These are phyloP conservation scores for Petrocephalus sullivani DNA, from an alignment of 2,797 vertebrate genomes.

Conservation along the genomic window DNA sequence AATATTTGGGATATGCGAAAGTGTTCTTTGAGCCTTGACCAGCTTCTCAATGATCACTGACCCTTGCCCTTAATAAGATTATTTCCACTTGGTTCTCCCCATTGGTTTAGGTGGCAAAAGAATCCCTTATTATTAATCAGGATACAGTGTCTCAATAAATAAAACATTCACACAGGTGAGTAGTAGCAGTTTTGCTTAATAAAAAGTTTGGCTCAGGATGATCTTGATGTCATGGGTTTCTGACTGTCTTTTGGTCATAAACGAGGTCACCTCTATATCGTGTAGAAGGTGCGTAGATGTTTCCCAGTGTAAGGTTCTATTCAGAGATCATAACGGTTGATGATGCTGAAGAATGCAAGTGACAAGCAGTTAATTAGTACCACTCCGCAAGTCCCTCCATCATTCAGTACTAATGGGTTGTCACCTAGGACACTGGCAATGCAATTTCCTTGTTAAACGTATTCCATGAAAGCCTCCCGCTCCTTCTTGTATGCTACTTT, in stretches of 20 bases:
- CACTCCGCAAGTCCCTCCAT: neutral
- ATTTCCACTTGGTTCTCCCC: neutral
- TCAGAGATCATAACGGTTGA: neutral
- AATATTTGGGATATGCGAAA: neutral
- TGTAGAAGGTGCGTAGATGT: neutral
- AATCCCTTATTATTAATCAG: neutral
- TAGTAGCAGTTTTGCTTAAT: neutral
- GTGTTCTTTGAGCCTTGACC: neutral
- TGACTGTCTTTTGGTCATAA: neutral
- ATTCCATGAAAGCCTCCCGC: neutral
- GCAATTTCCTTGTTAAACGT: conserved; percentile 14
- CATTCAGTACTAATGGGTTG: neutral
- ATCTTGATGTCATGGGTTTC: neutral
- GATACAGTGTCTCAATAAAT: neutral
- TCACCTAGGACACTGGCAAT: neutral
- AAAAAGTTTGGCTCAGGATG: neutral
- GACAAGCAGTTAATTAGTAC: neutral
- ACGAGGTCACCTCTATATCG: neutral
- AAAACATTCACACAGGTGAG: neutral
- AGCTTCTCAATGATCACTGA: neutral
- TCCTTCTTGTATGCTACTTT: neutral
- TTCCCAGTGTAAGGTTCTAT: neutral
- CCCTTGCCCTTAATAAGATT: neutral
- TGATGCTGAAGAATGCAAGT: conserved; percentile 11
- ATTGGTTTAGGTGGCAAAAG: neutral